Evolutionary conservation across 2,888 invertebrate species (phyloP).

Genomic region (Erebia palarica): DNA sequence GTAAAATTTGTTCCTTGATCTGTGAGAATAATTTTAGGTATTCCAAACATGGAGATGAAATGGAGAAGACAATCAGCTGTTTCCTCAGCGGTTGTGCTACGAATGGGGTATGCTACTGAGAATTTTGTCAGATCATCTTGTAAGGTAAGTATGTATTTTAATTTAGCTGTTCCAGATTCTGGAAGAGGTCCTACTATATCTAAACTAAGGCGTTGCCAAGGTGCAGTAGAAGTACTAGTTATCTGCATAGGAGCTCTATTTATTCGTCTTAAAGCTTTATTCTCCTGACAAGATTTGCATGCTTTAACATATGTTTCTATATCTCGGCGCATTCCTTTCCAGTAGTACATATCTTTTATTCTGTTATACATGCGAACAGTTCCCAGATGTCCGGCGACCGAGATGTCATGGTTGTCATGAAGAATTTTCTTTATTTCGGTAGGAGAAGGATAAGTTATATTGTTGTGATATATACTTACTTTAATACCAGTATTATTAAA

Average conservation of each 20-base stretch:
- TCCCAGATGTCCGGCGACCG: slow-evolving; percentile 35
- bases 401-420: too few relatives aligned
- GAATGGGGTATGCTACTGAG: slow-evolving; percentile 32
- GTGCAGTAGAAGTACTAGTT: slow-evolving; percentile 42
- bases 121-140: slow-evolving; percentile 22
- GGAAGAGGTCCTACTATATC: too few relatives aligned
- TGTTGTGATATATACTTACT: slow-evolving; percentile 3
- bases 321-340: slow-evolving; percentile 20
- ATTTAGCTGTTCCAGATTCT: too few relatives aligned
- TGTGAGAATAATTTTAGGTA: slow-evolving; percentile 40
- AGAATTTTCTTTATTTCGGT: slow-evolving; percentile 27
- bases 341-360: too few relatives aligned
- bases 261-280: slow-evolving; percentile 16
- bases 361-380: slow-evolving; percentile 22
- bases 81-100: slow-evolving; percentile 30
- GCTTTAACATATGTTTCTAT: slow-evolving; percentile 20
- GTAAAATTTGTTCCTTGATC: slow-evolving; percentile 40
- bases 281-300: slow-evolving; percentile 8
- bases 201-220: too few relatives aligned
- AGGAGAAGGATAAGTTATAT: slow-evolving; percentile 30
- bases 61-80: slow-evolving; percentile 29
- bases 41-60: slow-evolving; percentile 42
- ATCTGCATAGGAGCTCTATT: slow-evolving; percentile 41
- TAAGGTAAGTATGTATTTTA: too few relatives aligned
- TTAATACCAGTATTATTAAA: not conserved